Percentiles rank a stretch among this genome's conserved stretches.
Evolutionary conservation across 1,140 invertebrate genomes (phyloP).

Genomic region (Pantala flavescens): DNA sequence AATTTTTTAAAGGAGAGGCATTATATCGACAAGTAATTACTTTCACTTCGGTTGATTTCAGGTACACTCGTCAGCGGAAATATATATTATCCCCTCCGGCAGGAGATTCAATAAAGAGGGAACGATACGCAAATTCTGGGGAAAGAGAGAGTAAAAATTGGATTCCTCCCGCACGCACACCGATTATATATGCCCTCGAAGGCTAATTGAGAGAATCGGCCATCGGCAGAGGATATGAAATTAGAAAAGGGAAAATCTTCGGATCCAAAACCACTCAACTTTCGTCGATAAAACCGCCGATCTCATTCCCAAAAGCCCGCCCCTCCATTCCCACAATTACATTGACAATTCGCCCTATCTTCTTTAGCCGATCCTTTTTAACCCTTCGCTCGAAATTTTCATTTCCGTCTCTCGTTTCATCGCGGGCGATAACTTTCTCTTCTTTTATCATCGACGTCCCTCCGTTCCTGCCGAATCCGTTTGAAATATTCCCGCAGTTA

Average conservation of each 20-base stretch:
- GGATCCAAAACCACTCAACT: background rate
- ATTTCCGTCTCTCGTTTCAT: background rate
- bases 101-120: background rate
- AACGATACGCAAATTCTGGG: background rate
- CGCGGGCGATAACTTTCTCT: no score
- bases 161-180: background rate
- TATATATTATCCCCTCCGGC: background rate
- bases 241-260: background rate
- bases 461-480: no score
- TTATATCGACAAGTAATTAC: no score
- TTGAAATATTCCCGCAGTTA: no score
- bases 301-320: background rate
- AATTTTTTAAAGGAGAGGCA: no score
- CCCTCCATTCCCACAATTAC: background rate
- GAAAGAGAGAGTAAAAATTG: background rate
- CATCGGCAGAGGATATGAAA: background rate
- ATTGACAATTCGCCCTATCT: constrained; percentile 1
- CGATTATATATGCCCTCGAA: background rate
- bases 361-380: background rate
- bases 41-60: background rate
- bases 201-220: background rate
- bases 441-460: no score
- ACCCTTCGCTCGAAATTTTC: background rate
- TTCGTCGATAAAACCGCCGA: background rate
- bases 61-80: background rate